Evolutionary conservation across 2,888 invertebrate species (phyloP).

Genomic region (Pseudolycoriella hygida): DNA sequence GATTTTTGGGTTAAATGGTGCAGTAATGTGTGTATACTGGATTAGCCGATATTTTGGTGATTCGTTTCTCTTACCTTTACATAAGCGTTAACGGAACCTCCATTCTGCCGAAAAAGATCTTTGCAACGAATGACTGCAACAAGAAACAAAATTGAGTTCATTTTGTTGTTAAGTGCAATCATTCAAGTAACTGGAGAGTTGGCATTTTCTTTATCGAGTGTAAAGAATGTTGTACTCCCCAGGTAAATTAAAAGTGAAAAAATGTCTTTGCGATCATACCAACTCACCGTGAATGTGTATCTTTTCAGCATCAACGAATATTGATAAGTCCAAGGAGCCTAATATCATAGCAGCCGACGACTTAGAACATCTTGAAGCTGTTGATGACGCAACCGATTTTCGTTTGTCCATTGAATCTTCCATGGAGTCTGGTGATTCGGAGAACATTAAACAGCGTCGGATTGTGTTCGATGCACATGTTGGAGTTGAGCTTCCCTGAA

Average conservation of each 20-base stretch:
- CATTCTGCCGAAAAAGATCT: conserved; percentile 48
- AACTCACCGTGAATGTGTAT: conserved; percentile 52
- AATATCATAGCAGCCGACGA: conserved; percentile 18
- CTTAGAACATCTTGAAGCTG: conserved; percentile 11
- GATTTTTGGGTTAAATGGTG: neutral
- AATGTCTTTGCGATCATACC: conserved; percentile 7
- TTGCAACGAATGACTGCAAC: conserved; percentile 58
- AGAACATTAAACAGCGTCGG: conserved; percentile 38
- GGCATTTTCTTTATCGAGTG: no score
- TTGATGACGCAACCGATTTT: conserved; percentile 32
- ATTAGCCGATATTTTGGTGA: no score
- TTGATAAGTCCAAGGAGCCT: conserved; percentile 46
- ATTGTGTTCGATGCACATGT: conserved; percentile 30
- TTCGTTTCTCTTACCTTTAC: conserved; percentile 55
- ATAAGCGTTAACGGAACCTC: conserved; percentile 59
- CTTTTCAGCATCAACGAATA: conserved; percentile 35
- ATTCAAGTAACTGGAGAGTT: no score
- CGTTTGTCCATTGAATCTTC: conserved; percentile 31
- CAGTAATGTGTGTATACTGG: neutral
- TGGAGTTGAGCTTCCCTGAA: conserved; percentile 34
- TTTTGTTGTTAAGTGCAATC: no score
- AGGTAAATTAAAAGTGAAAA: conserved; percentile 8
- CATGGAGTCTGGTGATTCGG: conserved; percentile 34
- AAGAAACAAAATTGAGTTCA: conserved; percentile 13
- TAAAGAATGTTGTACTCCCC: no score